Evolutionary conservation across 2,797 vertebrate species (phyloP), one percentile per base, ranked within the genome.

Genomic region (Apogon talboti): DNA sequence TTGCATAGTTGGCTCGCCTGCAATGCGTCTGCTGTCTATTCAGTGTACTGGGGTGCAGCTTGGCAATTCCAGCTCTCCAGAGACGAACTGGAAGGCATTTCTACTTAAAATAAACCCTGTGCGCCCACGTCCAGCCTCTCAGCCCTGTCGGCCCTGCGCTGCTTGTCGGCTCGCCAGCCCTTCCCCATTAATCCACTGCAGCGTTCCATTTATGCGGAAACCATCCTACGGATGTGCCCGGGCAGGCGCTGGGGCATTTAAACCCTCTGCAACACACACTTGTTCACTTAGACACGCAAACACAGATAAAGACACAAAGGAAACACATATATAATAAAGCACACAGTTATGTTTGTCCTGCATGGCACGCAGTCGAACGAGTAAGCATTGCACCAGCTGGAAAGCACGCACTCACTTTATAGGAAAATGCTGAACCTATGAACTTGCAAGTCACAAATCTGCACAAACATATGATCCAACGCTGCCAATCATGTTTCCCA

Each of bases 41-140:
- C 82, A 79, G 84, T 58, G 70, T 76, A 71, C 84, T 78, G 81
- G 83, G 82, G 86, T 77, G 84, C 83, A 85, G 90, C 86, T 76
- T 84, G 87, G 88, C 90, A 87, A 83, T 80, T 75, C 82, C 73
- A 71, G 75, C 74, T 89, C 90, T 90, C 89, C 82, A 65, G 87
- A 91, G 91, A 90, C 60, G n/a, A 83, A 85, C 89, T 90, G 88
- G 86, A 92, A 92, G 88, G 89, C 90, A 90, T 92, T 91, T 90
- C 82, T 84, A 89, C 88, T 91, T 86, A 92, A 93, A 92, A 92
- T 93, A 92, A 92, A 92, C 90, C 82, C 78, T 71, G 81, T 72
- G 79, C 88, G 79, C 90, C 90, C 88, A 90, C 90, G 86, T 89
- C 82, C 85, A 84, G 82, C 84, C 87, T 82, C 78, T 76, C 79